Percentiles rank a stretch among this genome's conserved stretches.
These are phyloP conservation scores for Sitobion miscanthi DNA, from an alignment of 1,140 invertebrate species.

Conservation along the genomic window DNA sequence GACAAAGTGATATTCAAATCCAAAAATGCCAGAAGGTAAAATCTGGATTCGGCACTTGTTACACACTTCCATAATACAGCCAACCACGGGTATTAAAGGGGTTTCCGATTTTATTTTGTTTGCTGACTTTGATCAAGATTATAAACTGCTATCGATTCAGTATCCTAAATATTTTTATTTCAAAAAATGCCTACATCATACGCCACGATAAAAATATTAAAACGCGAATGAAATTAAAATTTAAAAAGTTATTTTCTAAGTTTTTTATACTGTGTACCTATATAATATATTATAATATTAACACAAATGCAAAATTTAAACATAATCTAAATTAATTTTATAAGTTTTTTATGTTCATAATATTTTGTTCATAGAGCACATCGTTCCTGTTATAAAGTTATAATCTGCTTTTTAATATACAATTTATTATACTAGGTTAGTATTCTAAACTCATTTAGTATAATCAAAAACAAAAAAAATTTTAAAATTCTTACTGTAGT, in stretches of 20 bases:
- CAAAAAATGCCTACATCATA: not conserved
- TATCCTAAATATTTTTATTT: not conserved
- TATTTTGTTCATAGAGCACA: not conserved
- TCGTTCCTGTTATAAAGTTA: not conserved
- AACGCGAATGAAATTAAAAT: not conserved
- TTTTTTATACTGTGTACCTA: too few relatives aligned
- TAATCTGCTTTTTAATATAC: not conserved
- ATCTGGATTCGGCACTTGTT: conserved; percentile 19
- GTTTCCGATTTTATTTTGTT: not conserved
- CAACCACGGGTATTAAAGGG: not conserved
- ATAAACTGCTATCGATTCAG: not conserved
- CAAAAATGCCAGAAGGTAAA: not conserved
- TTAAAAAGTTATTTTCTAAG: not conserved
- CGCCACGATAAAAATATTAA: not conserved
- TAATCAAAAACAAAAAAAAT: too few relatives aligned
- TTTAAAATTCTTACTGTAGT: too few relatives aligned
- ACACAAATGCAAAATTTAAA: not conserved
- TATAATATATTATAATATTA: not conserved
- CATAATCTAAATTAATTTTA: not conserved
- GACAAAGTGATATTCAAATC: conserved; percentile 28
- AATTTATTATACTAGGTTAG: too few relatives aligned
- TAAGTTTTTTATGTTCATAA: not conserved
- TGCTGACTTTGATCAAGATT: not conserved
- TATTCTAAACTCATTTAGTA: too few relatives aligned
- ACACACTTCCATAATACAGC: not conserved